Percentiles rank a stretch among this genome's conserved stretches.
Evolutionary conservation across 2,888 invertebrate genomes (phyloP).

Genomic region (Gibbula magus): DNA sequence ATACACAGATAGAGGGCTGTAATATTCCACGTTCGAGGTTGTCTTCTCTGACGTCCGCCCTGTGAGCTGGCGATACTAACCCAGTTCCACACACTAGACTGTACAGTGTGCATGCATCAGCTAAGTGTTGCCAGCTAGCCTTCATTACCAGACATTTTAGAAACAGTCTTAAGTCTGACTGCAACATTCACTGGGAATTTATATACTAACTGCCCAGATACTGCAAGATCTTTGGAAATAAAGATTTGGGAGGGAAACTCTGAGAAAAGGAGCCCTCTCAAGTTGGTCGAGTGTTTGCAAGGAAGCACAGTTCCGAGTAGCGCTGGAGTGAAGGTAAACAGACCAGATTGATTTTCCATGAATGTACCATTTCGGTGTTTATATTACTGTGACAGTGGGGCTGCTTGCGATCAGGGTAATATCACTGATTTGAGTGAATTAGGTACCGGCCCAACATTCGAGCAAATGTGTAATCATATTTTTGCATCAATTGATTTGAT

Average conservation of each 20-base stretch:
- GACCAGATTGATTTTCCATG: slow-evolving; percentile 18
- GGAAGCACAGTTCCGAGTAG: not conserved
- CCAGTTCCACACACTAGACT: no score
- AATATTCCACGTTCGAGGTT: no score
- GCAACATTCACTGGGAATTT: no score
- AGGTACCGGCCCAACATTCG: not conserved
- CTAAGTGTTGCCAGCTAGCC: no score
- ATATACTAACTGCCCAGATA: not conserved
- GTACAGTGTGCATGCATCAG: no score
- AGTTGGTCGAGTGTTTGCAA: slow-evolving; percentile 14
- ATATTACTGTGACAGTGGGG: slow-evolving; percentile 6
- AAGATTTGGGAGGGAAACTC: not conserved
- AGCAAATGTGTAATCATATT: no score
- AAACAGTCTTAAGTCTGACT: no score
- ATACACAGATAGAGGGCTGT: no score
- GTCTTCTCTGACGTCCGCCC: no score
- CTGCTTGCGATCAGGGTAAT: slow-evolving; percentile 14
- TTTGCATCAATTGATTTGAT: no score
- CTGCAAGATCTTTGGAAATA: not conserved
- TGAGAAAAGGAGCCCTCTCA: not conserved
- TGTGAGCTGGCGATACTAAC: no score
- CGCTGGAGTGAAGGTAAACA: slow-evolving; percentile 5
- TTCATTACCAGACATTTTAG: no score
- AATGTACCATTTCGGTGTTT: slow-evolving; percentile 24
- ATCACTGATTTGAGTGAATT: slow-evolving; percentile 13